Conservation (phyloP, 2,888 invertebrate genomes). For the Mesoligia furuncula region DNA sequence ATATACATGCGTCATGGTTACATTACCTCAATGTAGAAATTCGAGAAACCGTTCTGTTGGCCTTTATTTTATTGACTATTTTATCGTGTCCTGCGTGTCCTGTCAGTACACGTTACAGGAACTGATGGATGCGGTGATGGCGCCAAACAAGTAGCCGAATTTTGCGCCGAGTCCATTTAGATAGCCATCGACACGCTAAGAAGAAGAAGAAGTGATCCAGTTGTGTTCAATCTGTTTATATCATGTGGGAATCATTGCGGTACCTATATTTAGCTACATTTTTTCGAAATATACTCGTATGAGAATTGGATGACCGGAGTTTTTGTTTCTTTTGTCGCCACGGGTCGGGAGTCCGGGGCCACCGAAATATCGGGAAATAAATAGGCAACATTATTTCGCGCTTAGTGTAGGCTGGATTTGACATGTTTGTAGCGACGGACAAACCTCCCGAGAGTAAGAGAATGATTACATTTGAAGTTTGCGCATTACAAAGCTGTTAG, state of each 20-base stretch:
- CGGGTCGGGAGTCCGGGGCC: neutral
- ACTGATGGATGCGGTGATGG: too few relatives aligned
- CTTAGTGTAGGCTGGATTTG: neutral
- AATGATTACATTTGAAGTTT: conserved; percentile 9
- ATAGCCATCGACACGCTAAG: too few relatives aligned
- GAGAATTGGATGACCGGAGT: neutral
- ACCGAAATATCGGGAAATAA: conserved; percentile 9
- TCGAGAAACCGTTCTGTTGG: neutral
- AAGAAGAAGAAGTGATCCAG: neutral
- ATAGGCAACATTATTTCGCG: conserved; percentile 12
- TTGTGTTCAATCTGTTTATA: neutral
- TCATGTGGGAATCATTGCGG: neutral
- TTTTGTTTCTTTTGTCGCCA: neutral
- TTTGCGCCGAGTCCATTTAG: too few relatives aligned
- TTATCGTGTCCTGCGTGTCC: neutral
- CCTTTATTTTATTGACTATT: neutral
- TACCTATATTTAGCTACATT: neutral
- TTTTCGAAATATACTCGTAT: neutral
- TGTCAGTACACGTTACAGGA: too few relatives aligned
- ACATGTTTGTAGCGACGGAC: neutral
- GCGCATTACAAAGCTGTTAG: neutral
- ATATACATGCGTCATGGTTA: conserved; percentile 4
- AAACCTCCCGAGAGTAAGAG: conserved; percentile 4
- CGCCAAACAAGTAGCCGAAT: too few relatives aligned
- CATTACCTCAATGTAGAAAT: neutral